Percentiles rank a stretch among this genome's conserved stretches.
These are phyloP conservation scores for Folsomia candida DNA, from an alignment of 2,888 invertebrate genomes.

Conservation along the genomic window DNA sequence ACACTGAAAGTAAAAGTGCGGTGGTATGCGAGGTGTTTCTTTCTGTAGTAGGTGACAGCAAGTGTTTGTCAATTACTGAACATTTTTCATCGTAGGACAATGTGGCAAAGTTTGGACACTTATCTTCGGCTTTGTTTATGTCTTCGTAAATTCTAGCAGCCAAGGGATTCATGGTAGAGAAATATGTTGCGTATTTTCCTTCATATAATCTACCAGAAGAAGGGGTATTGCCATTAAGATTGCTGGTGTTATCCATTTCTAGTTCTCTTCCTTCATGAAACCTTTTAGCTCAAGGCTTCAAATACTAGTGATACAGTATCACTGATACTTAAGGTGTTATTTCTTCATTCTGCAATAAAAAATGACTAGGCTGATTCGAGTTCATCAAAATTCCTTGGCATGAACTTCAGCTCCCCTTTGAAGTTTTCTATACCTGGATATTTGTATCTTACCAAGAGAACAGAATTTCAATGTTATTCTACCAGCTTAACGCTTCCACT, in stretches of 20 bases:
- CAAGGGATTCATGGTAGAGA: constrained; percentile 47
- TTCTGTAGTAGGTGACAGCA: not conserved
- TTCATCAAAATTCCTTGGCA: too few relatives aligned
- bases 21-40: constrained; percentile 28
- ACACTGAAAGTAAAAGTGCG: constrained; percentile 40
- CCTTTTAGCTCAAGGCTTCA: too few relatives aligned
- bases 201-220: not conserved
- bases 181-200: constrained; percentile 41
- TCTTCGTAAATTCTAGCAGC: constrained; percentile 46
- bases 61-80: constrained; percentile 44
- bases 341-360: too few relatives aligned
- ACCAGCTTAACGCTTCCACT: too few relatives aligned
- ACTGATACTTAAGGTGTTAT: too few relatives aligned
- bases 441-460: too few relatives aligned
- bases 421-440: too few relatives aligned
- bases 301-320: too few relatives aligned
- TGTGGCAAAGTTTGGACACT: constrained; percentile 17
- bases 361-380: too few relatives aligned
- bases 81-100: constrained; percentile 45
- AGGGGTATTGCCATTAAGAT: not conserved
- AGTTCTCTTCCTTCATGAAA: too few relatives aligned
- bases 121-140: constrained; percentile 39
- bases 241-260: not conserved
- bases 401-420: too few relatives aligned
- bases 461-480: too few relatives aligned